Evolutionary conservation across 2,113 vertebrate species (phyloP), one percentile per base, ranked within the genome.

Genomic region (Lamprotornis superbus): DNA sequence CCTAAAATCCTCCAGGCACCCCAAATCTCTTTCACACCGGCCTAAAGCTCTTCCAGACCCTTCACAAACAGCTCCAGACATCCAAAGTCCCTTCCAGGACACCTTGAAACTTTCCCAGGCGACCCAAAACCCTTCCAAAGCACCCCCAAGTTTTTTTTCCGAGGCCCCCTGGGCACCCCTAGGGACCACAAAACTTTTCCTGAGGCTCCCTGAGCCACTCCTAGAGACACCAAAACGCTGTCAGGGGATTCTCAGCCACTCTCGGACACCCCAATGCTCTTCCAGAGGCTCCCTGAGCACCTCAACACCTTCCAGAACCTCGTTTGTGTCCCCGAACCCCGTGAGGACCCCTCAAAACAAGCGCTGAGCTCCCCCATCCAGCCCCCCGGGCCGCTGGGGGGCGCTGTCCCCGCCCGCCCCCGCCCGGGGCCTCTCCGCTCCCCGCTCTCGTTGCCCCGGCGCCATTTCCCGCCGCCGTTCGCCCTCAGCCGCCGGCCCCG

Each of bases 391-490:
- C 73, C 84, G 33, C 27, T 4, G 55, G 84, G 63, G 15, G 84
- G 74, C 74, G 84, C 73, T 87, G 44, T 8, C 24, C 39, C 33
- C 61, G 11, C 19, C 10, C 37, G 40, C 18, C 28, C 37, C 30
- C 59, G 7, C 20, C 9, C 39, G 33, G 22, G 64, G 64, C 84
- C 84, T 11, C 74, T 60, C 64, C 47, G 33, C 19, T 7, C 28
- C 1, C 30, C n/a, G 49, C 75, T 64, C 85, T 63, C 75, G 57
- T 20, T 63, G 65, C 49, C 75, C 50, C 67, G 57, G 9, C 76
- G 85, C 85, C 85, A 79, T 71, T 57, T 73, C 73, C 63, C 85
- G 55, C 74, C 63, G 56, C 83, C 83, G 50, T 7, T 65, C 87
- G 33, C 69, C 69, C 87, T 57, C 69, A 30, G 78, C 78, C 61